Conservation (phyloP, 2,113 vertebrate genomes). For the Ia io region DNA sequence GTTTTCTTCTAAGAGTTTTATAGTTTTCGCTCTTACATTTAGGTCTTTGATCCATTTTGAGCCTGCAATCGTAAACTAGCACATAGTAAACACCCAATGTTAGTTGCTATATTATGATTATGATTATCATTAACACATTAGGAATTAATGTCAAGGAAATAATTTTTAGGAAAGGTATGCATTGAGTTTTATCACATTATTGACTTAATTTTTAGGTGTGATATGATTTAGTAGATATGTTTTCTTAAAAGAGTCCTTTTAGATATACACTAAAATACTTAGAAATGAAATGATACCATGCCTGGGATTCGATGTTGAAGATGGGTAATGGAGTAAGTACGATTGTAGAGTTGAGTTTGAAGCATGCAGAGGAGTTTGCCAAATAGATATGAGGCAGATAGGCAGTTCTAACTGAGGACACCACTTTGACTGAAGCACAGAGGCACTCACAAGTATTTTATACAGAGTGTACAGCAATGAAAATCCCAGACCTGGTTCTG, state of each 20-base stretch:
- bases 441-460: neutral
- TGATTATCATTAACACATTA: no score
- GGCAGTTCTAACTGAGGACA: neutral
- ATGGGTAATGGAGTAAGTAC: neutral
- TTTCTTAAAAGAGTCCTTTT: neutral
- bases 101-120: neutral
- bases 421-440: neutral
- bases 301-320: neutral
- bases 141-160: neutral
- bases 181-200: neutral
- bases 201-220: neutral
- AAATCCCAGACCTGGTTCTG: neutral
- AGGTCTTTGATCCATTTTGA: neutral
- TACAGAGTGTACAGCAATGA: neutral
- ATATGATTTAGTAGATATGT: neutral
- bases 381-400: neutral
- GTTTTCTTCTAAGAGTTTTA: neutral
- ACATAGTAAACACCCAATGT: neutral
- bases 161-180: neutral
- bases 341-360: neutral
- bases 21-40: neutral
- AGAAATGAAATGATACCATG: neutral
- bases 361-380: neutral
- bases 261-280: neutral
- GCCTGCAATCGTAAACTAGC: neutral